Conservation (phyloP, 2,888 invertebrate species). For the Drosophila borborema region DNA sequence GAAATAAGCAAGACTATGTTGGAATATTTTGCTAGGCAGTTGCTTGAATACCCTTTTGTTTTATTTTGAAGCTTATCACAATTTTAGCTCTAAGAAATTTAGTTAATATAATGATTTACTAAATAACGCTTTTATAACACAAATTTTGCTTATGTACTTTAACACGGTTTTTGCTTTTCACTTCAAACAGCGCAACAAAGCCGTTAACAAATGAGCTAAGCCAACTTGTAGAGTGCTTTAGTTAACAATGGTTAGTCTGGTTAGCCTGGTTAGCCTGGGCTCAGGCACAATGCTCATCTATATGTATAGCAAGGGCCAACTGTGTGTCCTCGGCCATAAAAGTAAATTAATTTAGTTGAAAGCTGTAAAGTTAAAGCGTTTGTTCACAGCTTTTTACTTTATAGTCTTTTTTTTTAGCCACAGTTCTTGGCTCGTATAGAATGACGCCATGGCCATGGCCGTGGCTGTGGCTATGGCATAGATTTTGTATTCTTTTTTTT, state of each 20-base stretch:
- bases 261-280: slow-evolving; percentile 38
- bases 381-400: slow-evolving; percentile 73
- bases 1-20: not conserved
- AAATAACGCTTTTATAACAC: not conserved
- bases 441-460: slow-evolving; percentile 33
- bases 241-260: slow-evolving; percentile 42
- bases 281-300: slow-evolving; percentile 24
- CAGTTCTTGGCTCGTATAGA: slow-evolving; percentile 17
- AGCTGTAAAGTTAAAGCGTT: slow-evolving; percentile 83
- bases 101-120: not conserved
- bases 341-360: slow-evolving; percentile 84
- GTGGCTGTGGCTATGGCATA: slow-evolving; percentile 29
- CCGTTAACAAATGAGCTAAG: slow-evolving; percentile 18
- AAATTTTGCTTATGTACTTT: not conserved
- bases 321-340: slow-evolving; percentile 69
- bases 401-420: slow-evolving; percentile 22
- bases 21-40: not conserved
- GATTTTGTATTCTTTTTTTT: slow-evolving; percentile 42
- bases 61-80: no score
- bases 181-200: not conserved
- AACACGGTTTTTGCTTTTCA: not conserved
- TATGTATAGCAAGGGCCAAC: slow-evolving; percentile 21
- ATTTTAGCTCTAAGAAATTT: not conserved
- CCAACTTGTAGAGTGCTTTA: slow-evolving; percentile 31
- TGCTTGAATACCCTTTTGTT: slow-evolving; percentile 5